Evolutionary conservation across 2,113 vertebrate species (phyloP).

Genomic region (Proteles cristata): DNA sequence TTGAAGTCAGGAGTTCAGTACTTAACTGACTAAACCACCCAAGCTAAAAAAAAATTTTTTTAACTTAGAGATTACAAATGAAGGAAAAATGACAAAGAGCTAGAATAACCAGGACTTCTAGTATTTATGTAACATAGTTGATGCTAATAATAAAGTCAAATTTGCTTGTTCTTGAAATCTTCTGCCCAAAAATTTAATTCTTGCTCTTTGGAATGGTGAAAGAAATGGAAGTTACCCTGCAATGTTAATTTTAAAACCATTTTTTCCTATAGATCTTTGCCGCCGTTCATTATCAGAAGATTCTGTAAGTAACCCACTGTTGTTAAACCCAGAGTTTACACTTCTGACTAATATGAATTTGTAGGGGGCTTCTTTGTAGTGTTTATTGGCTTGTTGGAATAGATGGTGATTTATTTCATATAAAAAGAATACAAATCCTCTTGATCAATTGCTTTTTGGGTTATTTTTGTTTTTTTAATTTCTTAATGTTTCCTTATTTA

Average conservation of each 20-base stretch:
- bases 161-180: slow-evolving; percentile 34
- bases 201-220: slow-evolving; percentile 20
- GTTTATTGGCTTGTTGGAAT: slow-evolving; percentile 26
- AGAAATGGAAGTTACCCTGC: not conserved
- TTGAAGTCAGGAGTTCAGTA: too few relatives aligned
- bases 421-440: not conserved
- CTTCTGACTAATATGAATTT: not conserved
- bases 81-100: not conserved
- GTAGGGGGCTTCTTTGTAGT: not conserved
- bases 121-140: not conserved
- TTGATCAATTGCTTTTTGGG: not conserved
- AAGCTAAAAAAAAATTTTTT: not conserved
- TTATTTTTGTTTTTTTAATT: too few relatives aligned
- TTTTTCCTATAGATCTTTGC: slow-evolving; percentile 91
- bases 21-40: too few relatives aligned
- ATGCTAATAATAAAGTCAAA: not conserved
- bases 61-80: not conserved
- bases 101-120: not conserved
- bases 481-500: too few relatives aligned
- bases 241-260: slow-evolving; percentile 62
- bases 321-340: not conserved
- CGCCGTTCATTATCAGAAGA: slow-evolving; percentile 94
- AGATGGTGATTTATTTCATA: not conserved
- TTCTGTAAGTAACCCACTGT: slow-evolving; percentile 89
- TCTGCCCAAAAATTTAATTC: slow-evolving; percentile 8